Conservation (phyloP, 2,797 vertebrate species). For the Sebastes cheni region DNA sequence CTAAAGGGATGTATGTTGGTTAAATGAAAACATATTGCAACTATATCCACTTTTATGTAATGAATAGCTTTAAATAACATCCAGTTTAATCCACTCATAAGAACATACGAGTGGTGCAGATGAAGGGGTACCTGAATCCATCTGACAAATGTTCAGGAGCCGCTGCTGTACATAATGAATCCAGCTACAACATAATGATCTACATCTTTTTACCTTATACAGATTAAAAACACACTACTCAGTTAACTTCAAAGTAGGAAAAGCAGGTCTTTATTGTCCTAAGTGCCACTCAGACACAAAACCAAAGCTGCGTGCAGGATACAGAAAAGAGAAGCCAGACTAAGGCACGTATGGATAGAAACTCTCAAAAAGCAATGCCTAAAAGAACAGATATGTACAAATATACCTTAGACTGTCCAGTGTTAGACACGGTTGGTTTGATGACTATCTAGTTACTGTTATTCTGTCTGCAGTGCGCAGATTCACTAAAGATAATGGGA, state of each 20-base stretch:
- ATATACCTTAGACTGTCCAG: slow-evolving; percentile 46
- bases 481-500: not conserved
- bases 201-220: not conserved
- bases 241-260: slow-evolving; percentile 19
- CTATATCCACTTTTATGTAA: not conserved
- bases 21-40: not conserved
- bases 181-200: not conserved
- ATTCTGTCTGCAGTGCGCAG: not conserved
- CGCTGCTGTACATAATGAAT: not conserved
- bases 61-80: not conserved
- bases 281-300: slow-evolving; percentile 46
- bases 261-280: slow-evolving; percentile 62
- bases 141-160: not conserved
- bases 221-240: not conserved
- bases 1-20: not conserved
- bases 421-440: slow-evolving; percentile 34
- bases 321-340: slow-evolving; percentile 46
- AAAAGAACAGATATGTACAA: slow-evolving; percentile 43
- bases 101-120: not conserved
- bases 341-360: slow-evolving; percentile 68
- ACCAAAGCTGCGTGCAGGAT: slow-evolving; percentile 37
- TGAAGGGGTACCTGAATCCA: not conserved
- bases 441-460: not conserved
- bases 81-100: not conserved
- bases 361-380: slow-evolving; percentile 28